Conservation (phyloP, 2,113 vertebrate species). For the Trematocara stigmaticum region DNA sequence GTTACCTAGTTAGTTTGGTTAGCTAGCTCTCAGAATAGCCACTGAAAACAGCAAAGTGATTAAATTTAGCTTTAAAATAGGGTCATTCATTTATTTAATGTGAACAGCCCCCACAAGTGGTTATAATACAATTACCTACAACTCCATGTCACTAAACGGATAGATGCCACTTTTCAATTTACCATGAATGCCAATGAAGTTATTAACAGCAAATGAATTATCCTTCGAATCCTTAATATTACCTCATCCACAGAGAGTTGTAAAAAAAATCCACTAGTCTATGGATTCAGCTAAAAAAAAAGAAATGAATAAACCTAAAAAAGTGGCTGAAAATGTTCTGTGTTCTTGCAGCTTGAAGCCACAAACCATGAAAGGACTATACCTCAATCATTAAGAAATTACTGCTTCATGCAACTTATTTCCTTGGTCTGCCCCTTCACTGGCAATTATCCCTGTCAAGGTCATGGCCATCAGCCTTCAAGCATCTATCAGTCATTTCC, state of each 20-base stretch:
- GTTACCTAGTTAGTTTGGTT: background rate
- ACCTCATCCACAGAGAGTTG: background rate
- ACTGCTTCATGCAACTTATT: constrained; percentile 24
- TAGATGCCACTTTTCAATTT: background rate
- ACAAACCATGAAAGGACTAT: constrained; percentile 16
- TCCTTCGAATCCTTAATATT: background rate
- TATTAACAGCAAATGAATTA: background rate
- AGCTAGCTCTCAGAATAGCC: background rate
- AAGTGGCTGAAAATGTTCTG: constrained; percentile 2
- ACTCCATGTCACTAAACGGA: background rate
- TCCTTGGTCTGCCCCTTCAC: constrained; percentile 31
- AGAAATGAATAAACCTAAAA: background rate
- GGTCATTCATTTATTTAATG: background rate
- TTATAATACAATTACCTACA: background rate
- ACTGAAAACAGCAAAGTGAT: background rate
- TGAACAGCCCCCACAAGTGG: background rate
- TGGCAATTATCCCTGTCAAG: constrained; percentile 46
- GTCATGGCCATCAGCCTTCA: constrained; percentile 47
- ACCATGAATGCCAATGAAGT: background rate
- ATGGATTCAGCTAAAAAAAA: background rate
- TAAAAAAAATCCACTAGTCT: background rate
- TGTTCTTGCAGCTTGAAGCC: constrained; percentile 5
- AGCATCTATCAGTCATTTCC: constrained; percentile 42
- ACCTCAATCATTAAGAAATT: constrained; percentile 49
- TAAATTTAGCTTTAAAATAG: background rate